Percentiles rank a stretch among this genome's conserved stretches.
phyloP scores from a whole-genome alignment of 2,113 vertebrate species.

The Boleophthalmus pectinirostris region DNA sequence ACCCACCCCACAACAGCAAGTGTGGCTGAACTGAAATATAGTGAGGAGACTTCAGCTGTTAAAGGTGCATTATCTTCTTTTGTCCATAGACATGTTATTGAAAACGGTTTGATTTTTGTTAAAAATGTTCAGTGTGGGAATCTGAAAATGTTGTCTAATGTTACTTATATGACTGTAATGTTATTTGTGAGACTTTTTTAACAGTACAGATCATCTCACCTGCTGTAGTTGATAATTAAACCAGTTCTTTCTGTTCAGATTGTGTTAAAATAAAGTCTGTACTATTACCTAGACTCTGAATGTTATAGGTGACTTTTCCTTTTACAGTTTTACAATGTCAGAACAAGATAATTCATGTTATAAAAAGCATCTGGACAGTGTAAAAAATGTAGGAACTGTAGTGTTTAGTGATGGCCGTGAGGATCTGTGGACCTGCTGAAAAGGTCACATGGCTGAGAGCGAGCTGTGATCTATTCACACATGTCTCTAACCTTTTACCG shows the following conservation, averaged over 20 bases:
- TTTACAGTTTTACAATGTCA: not conserved
- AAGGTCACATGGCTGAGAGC: constrained; percentile 69
- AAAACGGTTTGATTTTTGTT: too few relatives aligned
- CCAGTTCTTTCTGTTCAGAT: too few relatives aligned
- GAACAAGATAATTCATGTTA: not conserved
- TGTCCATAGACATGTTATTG: too few relatives aligned
- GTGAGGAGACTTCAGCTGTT: not conserved
- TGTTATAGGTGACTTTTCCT: not conserved
- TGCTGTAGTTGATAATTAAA: too few relatives aligned
- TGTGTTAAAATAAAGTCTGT: too few relatives aligned
- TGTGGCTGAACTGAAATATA: constrained; percentile 25
- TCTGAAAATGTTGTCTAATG: too few relatives aligned
- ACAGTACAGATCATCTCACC: too few relatives aligned
- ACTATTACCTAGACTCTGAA: not conserved
- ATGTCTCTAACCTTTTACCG: constrained; percentile 57
- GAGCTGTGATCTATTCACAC: constrained; percentile 59
- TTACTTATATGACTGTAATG: too few relatives aligned
- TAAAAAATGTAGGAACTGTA: not conserved
- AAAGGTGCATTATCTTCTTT: too few relatives aligned
- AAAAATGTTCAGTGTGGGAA: too few relatives aligned
- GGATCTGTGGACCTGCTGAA: constrained; percentile 6
- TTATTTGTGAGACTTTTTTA: too few relatives aligned
- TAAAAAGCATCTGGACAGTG: not conserved
- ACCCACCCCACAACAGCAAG: constrained; percentile 17
- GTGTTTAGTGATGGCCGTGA: not conserved